Percentiles rank a stretch among this genome's conserved stretches.
Conservation (phyloP, 2,113 vertebrate species). For the Dicrurus megarhynchus region DNA sequence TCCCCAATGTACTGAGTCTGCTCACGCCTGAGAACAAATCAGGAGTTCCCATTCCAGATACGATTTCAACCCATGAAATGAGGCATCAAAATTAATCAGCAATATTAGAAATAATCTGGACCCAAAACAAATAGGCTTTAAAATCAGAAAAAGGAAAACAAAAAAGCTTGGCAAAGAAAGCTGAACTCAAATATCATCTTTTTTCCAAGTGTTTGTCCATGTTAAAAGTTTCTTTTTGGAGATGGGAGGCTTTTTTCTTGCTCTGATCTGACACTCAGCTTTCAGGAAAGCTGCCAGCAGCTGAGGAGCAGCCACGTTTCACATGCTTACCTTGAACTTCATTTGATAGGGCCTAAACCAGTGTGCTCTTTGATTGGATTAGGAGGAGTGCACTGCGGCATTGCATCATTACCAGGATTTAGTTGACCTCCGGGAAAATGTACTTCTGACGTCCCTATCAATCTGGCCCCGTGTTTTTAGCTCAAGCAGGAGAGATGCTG, state of each 20-base stretch:
- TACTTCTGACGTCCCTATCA: background rate
- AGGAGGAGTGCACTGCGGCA: background rate
- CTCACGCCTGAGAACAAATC: background rate
- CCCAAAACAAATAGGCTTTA: background rate
- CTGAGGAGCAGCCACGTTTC: background rate
- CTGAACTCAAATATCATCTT: background rate
- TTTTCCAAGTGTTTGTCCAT: background rate
- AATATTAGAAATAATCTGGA: background rate
- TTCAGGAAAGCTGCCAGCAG: conserved; percentile 52
- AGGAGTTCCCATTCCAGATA: background rate
- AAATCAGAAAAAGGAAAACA: background rate
- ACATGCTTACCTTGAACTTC: conserved; percentile 34
- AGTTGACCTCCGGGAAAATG: conserved; percentile 9
- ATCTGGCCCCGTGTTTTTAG: background rate
- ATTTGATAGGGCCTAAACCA: conserved; percentile 10
- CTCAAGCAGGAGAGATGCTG: background rate
- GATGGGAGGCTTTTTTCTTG: background rate
- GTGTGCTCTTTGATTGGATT: background rate
- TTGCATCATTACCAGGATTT: conserved; percentile 25
- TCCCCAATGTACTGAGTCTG: background rate
- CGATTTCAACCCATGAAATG: background rate
- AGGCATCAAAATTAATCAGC: background rate
- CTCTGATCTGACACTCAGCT: background rate
- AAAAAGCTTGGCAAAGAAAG: background rate
- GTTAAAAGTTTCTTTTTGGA: background rate